Evolutionary conservation across 2,888 invertebrate genomes (phyloP).

Genomic region (Aspidiotus rigidus): DNA sequence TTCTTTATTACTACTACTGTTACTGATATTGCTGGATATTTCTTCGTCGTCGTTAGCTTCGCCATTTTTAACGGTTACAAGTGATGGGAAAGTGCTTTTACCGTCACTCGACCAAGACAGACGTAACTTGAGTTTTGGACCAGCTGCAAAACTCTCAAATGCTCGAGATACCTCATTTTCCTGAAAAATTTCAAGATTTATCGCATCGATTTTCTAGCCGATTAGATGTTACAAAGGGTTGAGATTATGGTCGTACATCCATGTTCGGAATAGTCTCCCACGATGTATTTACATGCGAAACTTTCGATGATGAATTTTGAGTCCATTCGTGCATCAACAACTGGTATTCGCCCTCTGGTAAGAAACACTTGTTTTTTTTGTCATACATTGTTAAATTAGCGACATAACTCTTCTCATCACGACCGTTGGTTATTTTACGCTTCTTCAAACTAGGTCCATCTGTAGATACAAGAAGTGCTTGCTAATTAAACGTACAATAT

Average conservation of each 20-base stretch:
- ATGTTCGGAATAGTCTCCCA: conserved; percentile 48
- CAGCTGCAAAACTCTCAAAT: conserved; percentile 20
- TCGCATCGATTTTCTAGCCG: no score
- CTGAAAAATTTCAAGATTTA: neutral
- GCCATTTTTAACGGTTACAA: neutral
- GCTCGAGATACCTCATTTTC: conserved; percentile 22
- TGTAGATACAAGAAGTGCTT: neutral
- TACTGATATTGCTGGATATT: neutral
- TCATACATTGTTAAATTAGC: conserved; percentile 83
- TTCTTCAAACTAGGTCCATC: conserved; percentile 34
- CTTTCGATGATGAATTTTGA: conserved; percentile 34
- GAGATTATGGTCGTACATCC: conserved; percentile 3
- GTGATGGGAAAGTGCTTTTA: conserved; percentile 38
- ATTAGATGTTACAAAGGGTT: no score
- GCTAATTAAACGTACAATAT: no score
- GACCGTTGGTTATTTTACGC: conserved; percentile 35
- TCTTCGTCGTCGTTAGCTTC: conserved; percentile 1
- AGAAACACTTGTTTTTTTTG: conserved; percentile 74
- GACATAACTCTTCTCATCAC: conserved; percentile 46
- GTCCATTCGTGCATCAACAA: conserved; percentile 56
- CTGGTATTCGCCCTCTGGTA: conserved; percentile 85
- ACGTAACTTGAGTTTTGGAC: conserved; percentile 71
- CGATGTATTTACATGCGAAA: conserved; percentile 44
- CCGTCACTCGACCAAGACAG: conserved; percentile 61
- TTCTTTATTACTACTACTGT: conserved; percentile 44